Evolutionary conservation across 2,113 vertebrate species (phyloP), one percentile per base, ranked within the genome.

Genomic region (Apus apus): DNA sequence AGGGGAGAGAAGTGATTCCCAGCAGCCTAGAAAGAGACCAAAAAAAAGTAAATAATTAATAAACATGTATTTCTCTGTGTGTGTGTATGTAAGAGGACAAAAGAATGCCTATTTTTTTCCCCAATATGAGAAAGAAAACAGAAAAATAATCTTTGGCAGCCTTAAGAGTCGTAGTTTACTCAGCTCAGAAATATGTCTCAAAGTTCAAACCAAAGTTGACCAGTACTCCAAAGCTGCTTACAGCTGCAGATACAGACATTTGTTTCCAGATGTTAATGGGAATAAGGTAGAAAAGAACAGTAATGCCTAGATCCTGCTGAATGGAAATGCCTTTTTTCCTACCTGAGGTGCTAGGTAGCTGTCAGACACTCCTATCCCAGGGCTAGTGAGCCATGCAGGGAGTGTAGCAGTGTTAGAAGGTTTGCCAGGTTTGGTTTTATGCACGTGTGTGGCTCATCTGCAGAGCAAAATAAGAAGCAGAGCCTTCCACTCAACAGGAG

Each of bases 401-500:
- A 7, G 56, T 8, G 5, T 7, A 27, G 73, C 3, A 17, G 60
- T 54, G 85, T 92, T 85, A 76, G 48, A 72, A 50, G 38, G 21
- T 76, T 95, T 91, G 76, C 93, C 92, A 93, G 81, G 60, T 90
- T 77, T 57, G 78, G 72, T 43, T 94, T 94, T 85, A 30, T 27
- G 68, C 30, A 43, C 83, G 23, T 3, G 51, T 78, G 78, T 36
- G 77, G 61, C 77, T 95, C 17, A 3, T 93, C 82, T 94, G 76
- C 56, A 8, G 76, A 30, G 62, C 0, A 2, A 86, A 64, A 27
- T 32, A 27, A 26, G 73, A 87, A 78, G 80, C 92, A 89, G 93
- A 95, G 36, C 87, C 77, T 64, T 92, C 91, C 89, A 87, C 85
- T 96, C 88, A 91, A 15, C 84, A 76, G 88, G 70, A 95, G 86